Evolutionary conservation across 2,888 invertebrate species (phyloP).

Genomic region (Mimas tiliae): DNA sequence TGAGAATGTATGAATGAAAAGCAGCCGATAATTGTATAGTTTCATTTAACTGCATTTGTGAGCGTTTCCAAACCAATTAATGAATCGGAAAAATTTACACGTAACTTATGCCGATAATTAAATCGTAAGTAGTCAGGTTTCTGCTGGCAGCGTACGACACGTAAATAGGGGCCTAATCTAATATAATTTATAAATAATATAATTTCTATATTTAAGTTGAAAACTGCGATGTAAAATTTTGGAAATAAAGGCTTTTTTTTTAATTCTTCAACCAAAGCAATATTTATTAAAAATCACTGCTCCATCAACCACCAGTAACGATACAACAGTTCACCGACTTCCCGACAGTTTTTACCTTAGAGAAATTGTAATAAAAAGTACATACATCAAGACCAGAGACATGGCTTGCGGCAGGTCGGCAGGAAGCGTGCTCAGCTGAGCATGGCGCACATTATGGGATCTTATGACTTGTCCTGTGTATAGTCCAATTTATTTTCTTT

Average conservation of each 20-base stretch:
- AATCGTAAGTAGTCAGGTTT: no score
- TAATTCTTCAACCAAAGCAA: no score
- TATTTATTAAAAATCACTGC: not conserved
- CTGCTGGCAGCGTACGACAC: no score
- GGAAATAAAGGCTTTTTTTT: no score
- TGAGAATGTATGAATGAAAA: conserved; percentile 43
- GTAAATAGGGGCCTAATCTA: no score
- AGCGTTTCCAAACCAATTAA: conserved; percentile 19
- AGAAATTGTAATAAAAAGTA: not conserved
- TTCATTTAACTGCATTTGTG: conserved; percentile 26
- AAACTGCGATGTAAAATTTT: no score
- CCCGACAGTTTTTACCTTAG: not conserved
- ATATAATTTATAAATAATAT: no score
- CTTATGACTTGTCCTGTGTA: conserved; percentile 14
- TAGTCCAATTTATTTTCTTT: conserved; percentile 17
- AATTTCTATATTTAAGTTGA: no score
- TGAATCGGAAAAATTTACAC: not conserved
- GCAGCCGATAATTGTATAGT: conserved; percentile 17
- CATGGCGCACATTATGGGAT: conserved; percentile 55
- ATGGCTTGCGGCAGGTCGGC: conserved; percentile 44
- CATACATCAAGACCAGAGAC: conserved; percentile 1
- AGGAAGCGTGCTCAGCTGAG: conserved; percentile 71
- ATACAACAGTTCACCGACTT: not conserved
- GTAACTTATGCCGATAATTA: not conserved
- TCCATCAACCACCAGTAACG: not conserved